Base-by-base conservation (phyloP, 2,888 invertebrate genomes). In the Saturnia pavonia region DNA sequence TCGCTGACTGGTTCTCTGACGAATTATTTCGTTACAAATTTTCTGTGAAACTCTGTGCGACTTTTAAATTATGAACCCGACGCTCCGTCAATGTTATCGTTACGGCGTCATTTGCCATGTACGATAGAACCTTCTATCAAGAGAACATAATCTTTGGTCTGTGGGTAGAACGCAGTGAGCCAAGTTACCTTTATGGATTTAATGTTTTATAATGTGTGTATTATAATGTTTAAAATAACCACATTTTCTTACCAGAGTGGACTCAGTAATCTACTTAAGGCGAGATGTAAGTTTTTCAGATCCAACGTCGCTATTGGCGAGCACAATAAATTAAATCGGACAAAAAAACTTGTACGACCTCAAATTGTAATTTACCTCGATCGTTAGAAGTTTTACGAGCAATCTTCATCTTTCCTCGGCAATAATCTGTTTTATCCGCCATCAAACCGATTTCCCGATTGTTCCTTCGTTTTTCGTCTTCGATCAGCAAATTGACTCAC, bases 351-450 rank as follows among this genome's bases (percentile, higher is more conserved):
- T 85, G 84, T 84, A 83, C 82, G 79, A 79, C 77, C 82, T 82
- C 84, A 82, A 79, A 88, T 88, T 85, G 88, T 87, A 87, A 89
- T 88, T 89, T 87, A 87, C 85, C 86, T 75, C 81, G 80, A 82
- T 82, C 88, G 85, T 89, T 89, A 89, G 87, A 88, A 88, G 85
- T 88, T 89, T 88, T 88, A 88, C 87, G 87, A 85, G 85, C 88
- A 85, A 88, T 89, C 87, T 87, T 87, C 83, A 85, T 82, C 80
- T 85, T 83, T 73, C 80, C 80, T 80, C 80, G 81, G 79, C 83
- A 80, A 85, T 88, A 89, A 88, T 89, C 87, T 87, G 85, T 84
- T 86, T 86, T 83, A 84, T 82, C 77, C 82, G 80, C 81, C 80
- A 81, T 83, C 81, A 83, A 85, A 82, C 79, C 79, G 77, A 78